Conservation (phyloP, 1,140 invertebrate genomes). For the Megathymus violae region DNA sequence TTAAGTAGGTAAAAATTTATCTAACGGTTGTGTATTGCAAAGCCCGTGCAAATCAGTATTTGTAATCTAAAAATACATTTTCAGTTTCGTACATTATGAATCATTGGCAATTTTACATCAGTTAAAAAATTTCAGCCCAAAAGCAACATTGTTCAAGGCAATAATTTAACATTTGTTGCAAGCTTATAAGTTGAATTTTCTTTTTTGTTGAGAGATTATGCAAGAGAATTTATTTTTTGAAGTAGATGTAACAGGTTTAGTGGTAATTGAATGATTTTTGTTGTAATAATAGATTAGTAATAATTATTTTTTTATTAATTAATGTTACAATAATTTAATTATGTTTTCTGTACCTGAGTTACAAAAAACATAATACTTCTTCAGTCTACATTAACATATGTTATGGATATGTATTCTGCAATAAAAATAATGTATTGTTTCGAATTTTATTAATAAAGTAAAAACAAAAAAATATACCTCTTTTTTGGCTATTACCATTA, state of each 20-base stretch:
- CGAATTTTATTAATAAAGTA: background rate
- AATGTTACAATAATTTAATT: background rate
- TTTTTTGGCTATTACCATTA: too few relatives aligned
- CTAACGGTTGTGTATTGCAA: background rate
- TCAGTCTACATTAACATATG: background rate
- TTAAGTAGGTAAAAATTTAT: background rate
- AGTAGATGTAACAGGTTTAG: background rate
- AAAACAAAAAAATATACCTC: too few relatives aligned
- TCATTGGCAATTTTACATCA: background rate
- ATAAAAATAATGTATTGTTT: background rate
- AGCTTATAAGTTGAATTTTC: background rate
- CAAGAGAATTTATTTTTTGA: conserved; percentile 15
- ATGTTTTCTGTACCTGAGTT: background rate
- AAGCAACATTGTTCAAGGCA: background rate
- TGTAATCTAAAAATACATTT: background rate
- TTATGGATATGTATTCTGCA: conserved; percentile 16
- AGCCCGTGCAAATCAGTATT: background rate
- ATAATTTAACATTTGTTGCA: background rate
- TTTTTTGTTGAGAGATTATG: conserved; percentile 19
- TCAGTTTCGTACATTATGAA: background rate
- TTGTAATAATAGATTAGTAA: conserved; percentile 2
- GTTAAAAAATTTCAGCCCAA: too few relatives aligned
- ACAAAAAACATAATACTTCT: conserved; percentile 3
- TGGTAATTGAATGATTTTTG: background rate
- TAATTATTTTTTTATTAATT: conserved; percentile 19